Conservation (phyloP, 2,888 invertebrate species). For the Dascillus cervinus region DNA sequence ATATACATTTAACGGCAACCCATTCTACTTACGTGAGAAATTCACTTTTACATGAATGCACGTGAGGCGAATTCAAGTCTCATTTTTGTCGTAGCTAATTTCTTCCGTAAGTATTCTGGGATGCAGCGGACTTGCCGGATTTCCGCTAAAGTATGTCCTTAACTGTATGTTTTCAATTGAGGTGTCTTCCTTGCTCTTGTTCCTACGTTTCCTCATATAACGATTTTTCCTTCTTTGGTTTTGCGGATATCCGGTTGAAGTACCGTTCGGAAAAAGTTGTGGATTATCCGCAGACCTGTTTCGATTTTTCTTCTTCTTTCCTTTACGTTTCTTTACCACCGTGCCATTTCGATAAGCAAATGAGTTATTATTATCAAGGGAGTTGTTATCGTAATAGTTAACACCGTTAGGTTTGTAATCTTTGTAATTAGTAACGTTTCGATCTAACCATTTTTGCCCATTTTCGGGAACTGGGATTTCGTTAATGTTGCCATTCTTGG, state of each 20-base stretch:
- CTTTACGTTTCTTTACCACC: conserved; percentile 20
- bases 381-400: conserved; percentile 11
- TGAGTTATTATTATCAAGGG: conserved; percentile 15
- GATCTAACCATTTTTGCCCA: too few relatives aligned
- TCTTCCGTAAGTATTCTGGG: conserved; percentile 53
- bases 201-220: conserved; percentile 43
- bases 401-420: conserved; percentile 16
- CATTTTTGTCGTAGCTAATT: too few relatives aligned
- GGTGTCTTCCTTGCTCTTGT: conserved; percentile 31
- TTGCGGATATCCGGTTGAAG: conserved; percentile 8
- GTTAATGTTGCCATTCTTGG: conserved; percentile 44
- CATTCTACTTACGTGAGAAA: too few relatives aligned
- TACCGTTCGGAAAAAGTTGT: conserved; percentile 10
- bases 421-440: conserved; percentile 18
- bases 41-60: too few relatives aligned
- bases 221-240: conserved; percentile 40
- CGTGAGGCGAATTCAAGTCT: too few relatives aligned
- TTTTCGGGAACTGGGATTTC: conserved; percentile 45
- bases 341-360: conserved; percentile 23
- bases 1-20: too few relatives aligned
- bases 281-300: conserved; percentile 24
- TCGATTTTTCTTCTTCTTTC: conserved; percentile 42
- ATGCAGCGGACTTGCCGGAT: conserved; percentile 49
- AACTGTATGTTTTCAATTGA: conserved; percentile 43
- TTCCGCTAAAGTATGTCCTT: conserved; percentile 49